Evolutionary conservation across 1,140 invertebrate species (phyloP), one percentile per base, ranked within the genome.

Genomic region (Brachionus asplanchnoidis): DNA sequence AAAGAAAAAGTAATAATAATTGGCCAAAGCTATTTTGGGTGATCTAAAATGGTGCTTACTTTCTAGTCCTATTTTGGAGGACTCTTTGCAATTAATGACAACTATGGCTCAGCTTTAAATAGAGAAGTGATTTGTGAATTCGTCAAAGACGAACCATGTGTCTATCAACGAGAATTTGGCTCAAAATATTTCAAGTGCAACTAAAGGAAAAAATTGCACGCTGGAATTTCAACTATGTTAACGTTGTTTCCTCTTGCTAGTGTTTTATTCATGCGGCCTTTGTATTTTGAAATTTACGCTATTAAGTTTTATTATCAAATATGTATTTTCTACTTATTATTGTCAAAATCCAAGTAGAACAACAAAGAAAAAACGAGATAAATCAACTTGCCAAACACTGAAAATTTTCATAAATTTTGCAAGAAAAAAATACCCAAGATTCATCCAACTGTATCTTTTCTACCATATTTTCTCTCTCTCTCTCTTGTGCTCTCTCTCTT

Each of bases 381-480:
- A 77, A 77, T 50, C 17, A 77, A 50, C 40, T 75, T 42, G 40
- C 32, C 17, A 77, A 77, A 50, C 17, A 73, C 68, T 42, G 17
- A 77, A 46, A 77, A 77, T 77, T 77, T 77, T 77, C 40, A 50
- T 50, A 77, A 77, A 77, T 77, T 26, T 77, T 50, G 44, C 40
- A 53, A 77, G 73, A 77, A 42, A 9, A 50, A 77, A 77, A 77
- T 77, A 77, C 73, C 46, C 73, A 77, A 77, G 42, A 77, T 77
- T 46, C 73, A 77, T 77, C 73, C 73, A 77, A 77, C 73, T 77
- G 73, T 77, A 77, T 77, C 73, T 77, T n/a, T 60, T 60, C 53
- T 60, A 60, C 20, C 53, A 60, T 60, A 60, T 60, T 60, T 36
- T 36, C 32, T 36, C 32, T 36, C 32, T 36, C 32, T 60, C 53